Base-by-base conservation (phyloP, 2,888 invertebrate genomes). In the Aleiodes leptofemur region DNA sequence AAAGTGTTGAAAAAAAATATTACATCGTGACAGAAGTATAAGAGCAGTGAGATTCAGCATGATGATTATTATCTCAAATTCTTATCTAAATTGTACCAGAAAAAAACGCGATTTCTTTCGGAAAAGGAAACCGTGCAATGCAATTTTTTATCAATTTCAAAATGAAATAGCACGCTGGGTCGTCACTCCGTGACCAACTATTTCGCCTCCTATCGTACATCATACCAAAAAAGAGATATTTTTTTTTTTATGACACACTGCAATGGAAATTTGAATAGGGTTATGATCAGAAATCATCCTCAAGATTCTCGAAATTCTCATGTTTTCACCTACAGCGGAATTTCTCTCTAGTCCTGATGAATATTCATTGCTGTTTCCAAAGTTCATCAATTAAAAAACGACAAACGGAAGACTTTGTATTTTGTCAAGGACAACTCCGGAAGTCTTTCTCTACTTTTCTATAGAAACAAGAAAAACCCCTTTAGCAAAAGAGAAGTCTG, bases 391-490 rank as follows among this genome's bases (percentile, higher is more conserved):
- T 38, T 38, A 38, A 43, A 64, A 64, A 38, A 34, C 34, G 34
- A 2, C 34, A 4, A 23, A 23, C 61, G 72, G 72, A 72, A 72
- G 48, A 51, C 55, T 23, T 7, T 31, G 34, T 23, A 16, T 66
- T 72, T 64, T 29, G 51, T 80, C 81, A 81, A 82, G 82, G 82
- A 82, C 82, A 81, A 78, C 70, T 78, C 78, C 77, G 78, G 81
- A 79, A 80, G 81, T 80, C 83, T 83, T 83, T 83, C 83, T 81
- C 79, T 23, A 16, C 14, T 43, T 64, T n/a, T 43, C 43, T 57
- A 73, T 74, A 78, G 77, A 80, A 80, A 78, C 77, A 78, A 73
- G 77, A 78, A 80, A 78, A 80, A 76, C 70, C 78, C 77, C 76
- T 72, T 56, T 7, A 59, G 51, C 48, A 69, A 34, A n/a, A 61